A percentile compares a stretch with the other conserved stretches of the same genome.
Conservation (phyloP, 2,888 invertebrate species). For the Callyntrura sp. region DNA sequence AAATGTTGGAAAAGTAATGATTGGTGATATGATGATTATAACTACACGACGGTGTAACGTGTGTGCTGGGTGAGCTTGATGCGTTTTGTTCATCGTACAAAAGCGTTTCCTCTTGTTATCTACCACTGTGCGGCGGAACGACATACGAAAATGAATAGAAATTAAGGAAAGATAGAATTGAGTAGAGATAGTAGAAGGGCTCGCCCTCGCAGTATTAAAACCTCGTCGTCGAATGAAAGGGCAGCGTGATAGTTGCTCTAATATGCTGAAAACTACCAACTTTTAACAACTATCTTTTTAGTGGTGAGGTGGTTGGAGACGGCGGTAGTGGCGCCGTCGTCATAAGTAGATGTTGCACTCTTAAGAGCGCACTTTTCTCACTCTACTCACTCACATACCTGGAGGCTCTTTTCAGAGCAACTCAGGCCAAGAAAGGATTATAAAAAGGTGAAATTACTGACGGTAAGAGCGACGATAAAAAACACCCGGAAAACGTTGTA, state of each 20-base stretch:
- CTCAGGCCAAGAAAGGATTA: slow-evolving; percentile 30
- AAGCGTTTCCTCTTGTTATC: neutral
- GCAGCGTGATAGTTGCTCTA: slow-evolving; percentile 30
- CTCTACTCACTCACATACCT: slow-evolving; percentile 25
- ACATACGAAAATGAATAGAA: neutral
- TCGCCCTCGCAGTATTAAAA: neutral
- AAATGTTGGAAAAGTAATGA: neutral
- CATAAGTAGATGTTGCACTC: neutral
- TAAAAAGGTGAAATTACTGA: slow-evolving; percentile 70
- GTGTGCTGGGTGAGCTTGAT: slow-evolving; percentile 1
- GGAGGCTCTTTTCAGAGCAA: slow-evolving; percentile 35
- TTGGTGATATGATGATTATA: slow-evolving; percentile 1
- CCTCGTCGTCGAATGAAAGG: slow-evolving; percentile 56
- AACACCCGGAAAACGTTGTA: slow-evolving; percentile 40
- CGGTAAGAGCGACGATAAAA: slow-evolving; percentile 62
- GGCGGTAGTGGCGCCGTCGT: neutral
- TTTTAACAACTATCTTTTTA: slow-evolving; percentile 33
- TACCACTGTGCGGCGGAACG: no score
- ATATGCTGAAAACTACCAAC: slow-evolving; percentile 37
- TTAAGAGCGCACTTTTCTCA: neutral
- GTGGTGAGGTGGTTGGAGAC: neutral
- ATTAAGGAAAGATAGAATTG: neutral
- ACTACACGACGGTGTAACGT: slow-evolving; percentile 1
- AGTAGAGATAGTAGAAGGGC: neutral
- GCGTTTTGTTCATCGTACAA: neutral